Conservation (phyloP, 2,888 invertebrate genomes). For the Leptinotarsa haldemani region DNA sequence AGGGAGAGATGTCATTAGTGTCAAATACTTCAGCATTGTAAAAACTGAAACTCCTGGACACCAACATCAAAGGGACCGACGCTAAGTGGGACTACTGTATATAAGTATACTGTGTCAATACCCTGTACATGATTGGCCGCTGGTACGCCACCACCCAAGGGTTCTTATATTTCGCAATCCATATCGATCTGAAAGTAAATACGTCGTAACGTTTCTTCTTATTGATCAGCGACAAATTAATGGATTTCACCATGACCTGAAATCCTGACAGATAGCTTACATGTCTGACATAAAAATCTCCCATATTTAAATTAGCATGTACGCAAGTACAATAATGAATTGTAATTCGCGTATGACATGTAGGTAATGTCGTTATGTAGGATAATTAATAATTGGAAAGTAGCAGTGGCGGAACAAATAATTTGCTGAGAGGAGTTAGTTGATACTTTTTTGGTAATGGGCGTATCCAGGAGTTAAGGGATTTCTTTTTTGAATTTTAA, state of each 20-base stretch:
- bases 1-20: too few relatives aligned
- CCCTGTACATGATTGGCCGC: too few relatives aligned
- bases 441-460: too few relatives aligned
- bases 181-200: constrained; percentile 20
- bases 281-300: constrained; percentile 9
- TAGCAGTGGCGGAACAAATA: neutral
- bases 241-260: constrained; percentile 36
- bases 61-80: too few relatives aligned
- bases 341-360: constrained; percentile 10
- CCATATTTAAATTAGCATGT: constrained; percentile 3
- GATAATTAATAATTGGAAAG: constrained; percentile 14
- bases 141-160: neutral
- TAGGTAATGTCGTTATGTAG: constrained; percentile 4
- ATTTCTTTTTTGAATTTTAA: too few relatives aligned
- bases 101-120: too few relatives aligned
- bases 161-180: neutral
- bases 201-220: constrained; percentile 24
- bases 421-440: neutral
- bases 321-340: constrained; percentile 5
- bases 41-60: too few relatives aligned
- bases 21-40: too few relatives aligned
- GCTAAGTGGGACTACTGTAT: too few relatives aligned
- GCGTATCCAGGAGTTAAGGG: too few relatives aligned
- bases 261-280: constrained; percentile 30
- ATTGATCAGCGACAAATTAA: constrained; percentile 30